Evolutionary conservation across 1,140 invertebrate genomes (phyloP).

Genomic region (Theocolax elegans): DNA sequence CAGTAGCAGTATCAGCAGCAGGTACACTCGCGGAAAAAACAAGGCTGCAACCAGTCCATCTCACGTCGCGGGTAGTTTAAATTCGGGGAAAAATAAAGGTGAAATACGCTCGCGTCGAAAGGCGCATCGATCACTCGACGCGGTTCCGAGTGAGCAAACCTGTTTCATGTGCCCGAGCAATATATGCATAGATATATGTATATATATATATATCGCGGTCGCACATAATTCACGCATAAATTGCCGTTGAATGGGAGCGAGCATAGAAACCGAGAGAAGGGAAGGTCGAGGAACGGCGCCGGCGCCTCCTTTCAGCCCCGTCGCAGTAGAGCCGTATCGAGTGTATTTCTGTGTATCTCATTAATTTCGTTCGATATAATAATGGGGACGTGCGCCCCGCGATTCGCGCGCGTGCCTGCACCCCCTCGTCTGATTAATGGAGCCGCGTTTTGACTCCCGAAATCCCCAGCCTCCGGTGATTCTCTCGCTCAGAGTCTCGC

Average conservation of each 20-base stretch:
- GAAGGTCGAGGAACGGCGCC: constrained; percentile 34
- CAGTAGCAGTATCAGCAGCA: no score
- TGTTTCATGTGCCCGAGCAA: neutral
- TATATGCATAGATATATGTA: neutral
- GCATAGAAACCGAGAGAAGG: no score
- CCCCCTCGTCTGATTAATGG: constrained; percentile 60
- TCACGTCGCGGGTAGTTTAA: no score
- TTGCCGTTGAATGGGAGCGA: constrained; percentile 27
- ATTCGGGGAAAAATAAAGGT: neutral
- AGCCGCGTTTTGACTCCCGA: constrained; percentile 58
- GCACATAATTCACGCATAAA: constrained; percentile 41
- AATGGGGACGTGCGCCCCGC: constrained; percentile 49
- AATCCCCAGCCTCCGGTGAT: constrained; percentile 46
- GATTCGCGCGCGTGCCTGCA: constrained; percentile 34
- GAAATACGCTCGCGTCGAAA: neutral
- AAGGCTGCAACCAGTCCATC: no score
- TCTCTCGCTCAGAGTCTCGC: constrained; percentile 44
- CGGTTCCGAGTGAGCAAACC: neutral
- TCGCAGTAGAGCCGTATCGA: no score
- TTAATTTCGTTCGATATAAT: constrained; percentile 69
- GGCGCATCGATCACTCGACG: constrained; percentile 21
- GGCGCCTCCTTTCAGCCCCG: constrained; percentile 55
- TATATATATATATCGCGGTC: neutral
- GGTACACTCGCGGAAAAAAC: no score
- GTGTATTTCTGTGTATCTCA: constrained; percentile 68